These are phyloP conservation scores for Onychostruthus taczanowskii DNA, from an alignment of 2,113 vertebrate genomes.

Conservation along the genomic window DNA sequence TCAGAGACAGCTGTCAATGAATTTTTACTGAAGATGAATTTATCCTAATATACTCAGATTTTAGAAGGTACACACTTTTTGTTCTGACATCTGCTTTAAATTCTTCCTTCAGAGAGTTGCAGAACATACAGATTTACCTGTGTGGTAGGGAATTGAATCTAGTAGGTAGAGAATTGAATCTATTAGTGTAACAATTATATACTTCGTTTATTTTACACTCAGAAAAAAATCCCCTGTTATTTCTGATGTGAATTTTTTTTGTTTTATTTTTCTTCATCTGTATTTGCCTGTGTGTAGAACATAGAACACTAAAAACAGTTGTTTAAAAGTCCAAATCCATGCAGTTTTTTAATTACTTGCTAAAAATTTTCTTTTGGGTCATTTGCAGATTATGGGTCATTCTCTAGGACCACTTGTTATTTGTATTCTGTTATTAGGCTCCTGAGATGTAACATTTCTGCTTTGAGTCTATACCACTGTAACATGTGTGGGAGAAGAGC, in stretches of 20 bases:
- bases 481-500: neutral
- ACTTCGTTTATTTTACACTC: neutral
- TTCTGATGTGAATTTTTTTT: neutral
- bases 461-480: neutral
- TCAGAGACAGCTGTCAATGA: neutral
- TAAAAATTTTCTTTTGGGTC: neutral
- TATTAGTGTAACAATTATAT: neutral
- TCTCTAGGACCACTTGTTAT: neutral
- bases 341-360: neutral
- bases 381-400: neutral
- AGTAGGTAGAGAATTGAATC: neutral
- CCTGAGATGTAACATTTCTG: neutral
- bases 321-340: neutral
- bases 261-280: neutral
- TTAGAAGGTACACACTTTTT: neutral
- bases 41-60: neutral
- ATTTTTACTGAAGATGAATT: neutral
- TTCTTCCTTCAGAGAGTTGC: neutral
- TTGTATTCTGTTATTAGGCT: neutral
- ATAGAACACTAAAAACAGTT: neutral
- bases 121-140: neutral
- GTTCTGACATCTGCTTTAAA: neutral
- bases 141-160: neutral
- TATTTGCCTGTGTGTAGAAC: neutral
- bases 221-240: neutral